Evolutionary conservation across 2,797 vertebrate genomes (phyloP), one percentile per base, ranked within the genome.

Genomic region (Sebastes vulpes): DNA sequence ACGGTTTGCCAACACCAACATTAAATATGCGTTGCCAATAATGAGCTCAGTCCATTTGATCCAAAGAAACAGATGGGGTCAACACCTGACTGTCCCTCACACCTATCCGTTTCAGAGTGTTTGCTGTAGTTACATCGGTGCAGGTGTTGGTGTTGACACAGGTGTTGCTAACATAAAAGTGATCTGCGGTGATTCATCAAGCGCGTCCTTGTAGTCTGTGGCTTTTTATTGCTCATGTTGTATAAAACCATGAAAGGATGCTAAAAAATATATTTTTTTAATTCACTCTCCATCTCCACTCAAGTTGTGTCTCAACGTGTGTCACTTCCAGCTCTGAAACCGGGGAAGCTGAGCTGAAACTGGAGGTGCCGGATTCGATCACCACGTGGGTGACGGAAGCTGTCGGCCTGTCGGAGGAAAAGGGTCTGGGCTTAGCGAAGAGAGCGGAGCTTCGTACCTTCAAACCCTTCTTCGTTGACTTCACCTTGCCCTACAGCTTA

Each of bases 401-500:
- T 0, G 90, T 98, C n/a, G 94, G 95, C 29, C 85, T 98, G 28
- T 98, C 98, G 0, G 89, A 95, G 28, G 94, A 93, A 4, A 90
- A 91, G 65, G 98, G 98, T 0, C 90, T 99, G 80, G 97, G 97
- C 59, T 85, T 98, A 18, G 97, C 97, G 0, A 65, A 72, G 18
- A 95, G 92, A 26, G 69, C 89, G 0, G 95, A 97, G 78, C 96
- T 98, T 46, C 97, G 95, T 6, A 97, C 97, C 0, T 98, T 99
- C 86, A 98, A 99, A 88, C 91, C 96, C 3, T 98, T 99, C 94
- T 99, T 99, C 59, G 95, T 98, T 0, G 98, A 98, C 72, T 98
- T 99, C 76, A 98, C 96, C 0, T 89, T 99, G 79, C 98, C 98
- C 0, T 97, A 96, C 91, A 96, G 92, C 0, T 92, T 98, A 65